These are phyloP conservation scores for Ceyx cyanopectus DNA, from an alignment of 2,113 vertebrate species.

Conservation along the genomic window DNA sequence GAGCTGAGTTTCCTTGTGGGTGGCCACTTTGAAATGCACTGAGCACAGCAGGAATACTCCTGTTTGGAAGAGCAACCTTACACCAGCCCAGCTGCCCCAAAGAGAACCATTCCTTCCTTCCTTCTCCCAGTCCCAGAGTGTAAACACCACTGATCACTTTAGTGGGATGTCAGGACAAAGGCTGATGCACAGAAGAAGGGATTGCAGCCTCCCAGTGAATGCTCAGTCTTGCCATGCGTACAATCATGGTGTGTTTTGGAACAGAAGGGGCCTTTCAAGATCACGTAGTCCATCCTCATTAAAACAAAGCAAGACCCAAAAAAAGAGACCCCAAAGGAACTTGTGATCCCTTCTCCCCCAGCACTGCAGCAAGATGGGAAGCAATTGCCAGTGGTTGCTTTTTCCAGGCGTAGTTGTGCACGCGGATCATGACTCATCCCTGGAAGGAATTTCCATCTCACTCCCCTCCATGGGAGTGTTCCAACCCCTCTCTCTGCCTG, in stretches of 20 bases:
- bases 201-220: neutral
- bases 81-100: neutral
- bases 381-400: neutral
- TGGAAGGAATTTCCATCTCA: conserved; percentile 9
- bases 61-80: neutral
- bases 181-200: neutral
- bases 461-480: neutral
- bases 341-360: neutral
- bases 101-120: neutral
- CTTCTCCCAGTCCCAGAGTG: neutral
- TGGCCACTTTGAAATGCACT: neutral
- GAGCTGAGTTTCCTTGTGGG: neutral
- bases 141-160: neutral
- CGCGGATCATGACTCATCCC: neutral
- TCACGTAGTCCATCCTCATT: neutral
- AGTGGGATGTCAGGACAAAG: neutral
- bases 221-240: neutral
- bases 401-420: neutral
- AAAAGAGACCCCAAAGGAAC: neutral
- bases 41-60: neutral
- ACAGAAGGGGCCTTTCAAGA: too few species aligned
- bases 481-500: neutral
- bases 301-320: neutral
- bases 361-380: neutral
- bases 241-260: neutral